Percentiles rank a stretch among this genome's conserved stretches.
Evolutionary conservation across 2,113 vertebrate species (phyloP).

Genomic region (Prochilodus magdalenae): DNA sequence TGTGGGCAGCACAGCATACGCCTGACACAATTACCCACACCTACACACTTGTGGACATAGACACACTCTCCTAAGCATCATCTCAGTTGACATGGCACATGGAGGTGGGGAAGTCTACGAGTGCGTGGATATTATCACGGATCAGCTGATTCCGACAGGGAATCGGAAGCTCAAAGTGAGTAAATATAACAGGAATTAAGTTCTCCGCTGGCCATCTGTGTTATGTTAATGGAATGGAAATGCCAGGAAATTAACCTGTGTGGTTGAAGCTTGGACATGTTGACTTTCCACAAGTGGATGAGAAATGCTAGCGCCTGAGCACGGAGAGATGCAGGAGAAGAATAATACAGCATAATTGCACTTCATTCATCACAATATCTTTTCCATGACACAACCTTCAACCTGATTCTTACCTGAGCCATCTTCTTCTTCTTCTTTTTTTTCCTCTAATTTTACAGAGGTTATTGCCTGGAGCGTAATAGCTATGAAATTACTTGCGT

Average conservation of each 20-base stretch:
- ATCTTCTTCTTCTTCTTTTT: slow-evolving; percentile 25
- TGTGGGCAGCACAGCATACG: neutral
- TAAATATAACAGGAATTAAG: slow-evolving; percentile 74
- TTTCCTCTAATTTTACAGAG: slow-evolving; percentile 52
- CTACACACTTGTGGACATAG: neutral
- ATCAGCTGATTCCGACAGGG: slow-evolving; percentile 67
- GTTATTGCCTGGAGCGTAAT: slow-evolving; percentile 60
- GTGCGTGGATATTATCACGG: slow-evolving; percentile 62
- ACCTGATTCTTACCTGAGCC: slow-evolving; percentile 45
- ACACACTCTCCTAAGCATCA: slow-evolving; percentile 37
- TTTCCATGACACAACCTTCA: slow-evolving; percentile 46
- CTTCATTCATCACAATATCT: slow-evolving; percentile 45
- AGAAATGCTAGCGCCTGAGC: neutral
- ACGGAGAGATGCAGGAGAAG: neutral
- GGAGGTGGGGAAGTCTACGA: slow-evolving; percentile 34
- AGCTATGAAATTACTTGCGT: slow-evolving; percentile 60
- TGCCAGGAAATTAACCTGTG: slow-evolving; percentile 71
- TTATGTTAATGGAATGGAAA: slow-evolving; percentile 63
- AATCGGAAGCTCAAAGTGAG: slow-evolving; percentile 62
- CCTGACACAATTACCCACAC: neutral
- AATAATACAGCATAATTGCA: slow-evolving; percentile 35
- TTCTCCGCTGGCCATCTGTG: slow-evolving; percentile 73
- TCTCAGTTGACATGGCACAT: slow-evolving; percentile 22
- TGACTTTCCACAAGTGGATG: slow-evolving; percentile 18
- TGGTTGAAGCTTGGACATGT: slow-evolving; percentile 44